phyloP scores from a whole-genome alignment of 2,888 invertebrate species.

The Andrena haemorrhoa region DNA sequence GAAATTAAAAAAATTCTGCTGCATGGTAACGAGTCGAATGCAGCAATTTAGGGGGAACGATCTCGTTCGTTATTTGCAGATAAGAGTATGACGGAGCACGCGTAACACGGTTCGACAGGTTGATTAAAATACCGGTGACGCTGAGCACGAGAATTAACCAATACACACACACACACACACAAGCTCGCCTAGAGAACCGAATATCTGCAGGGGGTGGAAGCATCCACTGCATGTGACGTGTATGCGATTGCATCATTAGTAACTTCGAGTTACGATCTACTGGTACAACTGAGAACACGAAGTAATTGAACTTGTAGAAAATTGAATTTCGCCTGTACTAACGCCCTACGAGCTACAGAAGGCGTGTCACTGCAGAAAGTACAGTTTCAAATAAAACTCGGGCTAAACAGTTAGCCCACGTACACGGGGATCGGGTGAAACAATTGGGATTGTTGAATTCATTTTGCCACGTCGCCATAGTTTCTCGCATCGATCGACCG shows the following conservation, averaged over 20 bases:
- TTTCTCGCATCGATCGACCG: conserved; percentile 1
- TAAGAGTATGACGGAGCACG: neutral
- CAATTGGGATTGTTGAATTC: neutral
- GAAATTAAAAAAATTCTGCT: neutral
- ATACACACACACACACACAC: conserved; percentile 22
- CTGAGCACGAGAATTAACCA: conserved; percentile 34
- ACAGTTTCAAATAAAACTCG: neutral
- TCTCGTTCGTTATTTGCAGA: neutral
- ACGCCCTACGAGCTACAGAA: neutral
- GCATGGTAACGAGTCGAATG: neutral
- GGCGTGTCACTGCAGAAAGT: neutral
- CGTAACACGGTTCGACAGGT: conserved; percentile 11
- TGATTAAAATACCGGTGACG: conserved; percentile 31
- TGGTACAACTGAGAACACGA: conserved; percentile 25
- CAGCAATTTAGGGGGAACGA: neutral
- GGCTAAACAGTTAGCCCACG: neutral
- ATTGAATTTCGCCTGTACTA: conserved; percentile 36
- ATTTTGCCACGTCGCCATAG: neutral
- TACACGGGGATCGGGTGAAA: neutral
- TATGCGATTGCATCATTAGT: conserved; percentile 73
- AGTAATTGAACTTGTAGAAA: conserved; percentile 57
- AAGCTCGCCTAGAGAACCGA: conserved; percentile 15
- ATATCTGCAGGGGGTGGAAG: conserved; percentile 17
- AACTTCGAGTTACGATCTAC: conserved; percentile 42
- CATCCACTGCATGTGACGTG: conserved; percentile 61